Evolutionary conservation across 2,113 vertebrate species (phyloP).

Genomic region (Formicarius rufipectus): DNA sequence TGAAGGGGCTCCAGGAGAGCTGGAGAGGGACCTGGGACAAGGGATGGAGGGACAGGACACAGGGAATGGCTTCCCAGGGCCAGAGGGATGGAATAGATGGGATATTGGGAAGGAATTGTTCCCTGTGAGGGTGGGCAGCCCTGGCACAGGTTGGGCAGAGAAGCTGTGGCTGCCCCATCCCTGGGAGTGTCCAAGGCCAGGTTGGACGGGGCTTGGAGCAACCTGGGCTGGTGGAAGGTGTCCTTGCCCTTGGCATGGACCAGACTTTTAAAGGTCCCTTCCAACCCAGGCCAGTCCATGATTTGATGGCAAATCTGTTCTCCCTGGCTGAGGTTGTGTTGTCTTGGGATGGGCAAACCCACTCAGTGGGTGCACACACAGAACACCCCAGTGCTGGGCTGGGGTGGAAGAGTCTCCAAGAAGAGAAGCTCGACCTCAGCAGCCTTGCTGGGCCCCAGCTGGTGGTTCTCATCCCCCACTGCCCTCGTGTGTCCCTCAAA

Average conservation of each 20-base stretch:
- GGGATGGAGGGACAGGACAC: too few species aligned
- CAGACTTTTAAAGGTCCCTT: neutral
- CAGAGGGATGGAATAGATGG: too few species aligned
- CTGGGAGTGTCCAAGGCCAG: neutral
- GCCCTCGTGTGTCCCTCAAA: neutral
- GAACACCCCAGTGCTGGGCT: accelerated
- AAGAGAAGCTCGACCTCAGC: neutral
- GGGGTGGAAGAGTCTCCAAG: neutral
- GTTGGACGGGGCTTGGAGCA: neutral
- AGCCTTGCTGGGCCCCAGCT: neutral
- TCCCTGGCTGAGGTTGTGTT: neutral
- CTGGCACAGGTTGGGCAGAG: too few species aligned
- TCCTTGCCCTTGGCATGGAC: neutral
- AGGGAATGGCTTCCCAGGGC: too few species aligned
- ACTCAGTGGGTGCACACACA: accelerated
- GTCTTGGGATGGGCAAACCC: neutral
- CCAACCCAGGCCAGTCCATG: neutral
- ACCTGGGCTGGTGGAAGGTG: neutral
- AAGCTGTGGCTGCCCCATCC: too few species aligned
- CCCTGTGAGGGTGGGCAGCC: too few species aligned
- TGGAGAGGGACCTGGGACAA: too few species aligned
- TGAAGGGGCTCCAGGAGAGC: too few species aligned
- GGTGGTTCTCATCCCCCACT: neutral
- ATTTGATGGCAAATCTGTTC: accelerated
- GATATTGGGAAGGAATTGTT: too few species aligned